Evolutionary conservation across 2,888 invertebrate genomes (phyloP), one percentile per base, ranked within the genome.

Genomic region (Subacronicta megacephala): DNA sequence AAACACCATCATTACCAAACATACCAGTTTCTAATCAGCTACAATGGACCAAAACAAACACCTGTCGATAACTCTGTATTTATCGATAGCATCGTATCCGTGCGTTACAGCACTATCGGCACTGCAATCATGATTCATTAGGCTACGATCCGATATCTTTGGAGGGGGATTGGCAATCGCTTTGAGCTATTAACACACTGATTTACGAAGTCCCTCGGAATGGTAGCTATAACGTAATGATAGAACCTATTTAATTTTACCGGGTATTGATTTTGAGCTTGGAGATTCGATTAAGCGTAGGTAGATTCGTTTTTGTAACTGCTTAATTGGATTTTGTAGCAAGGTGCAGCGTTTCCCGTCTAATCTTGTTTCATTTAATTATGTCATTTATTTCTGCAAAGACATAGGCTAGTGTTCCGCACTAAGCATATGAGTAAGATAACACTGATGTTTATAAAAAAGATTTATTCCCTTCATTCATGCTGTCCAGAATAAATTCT

Each of bases 171-270:
- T 62, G 68, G 42, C 65, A 70, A 68, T 75, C 81, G 85, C 90
- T 90, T 88, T 88, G 85, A 88, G 84, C 84, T 87, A 88, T 89
- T 90, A 88, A 84, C 84, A 78, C 79, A 75, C 74, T 85, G 86
- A 86, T 86, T 88, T 80, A 81, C 80, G 77, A 79, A 83, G 73
- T 77, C 63, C 62, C 57, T 20, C 35, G 43, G 62, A 73, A 80
- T 78, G 67, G 77, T 75, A 77, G 71, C 65, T 80, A 71, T 72
- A 65, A 65, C 64, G 61, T 72, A 49, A 62, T 62, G 45, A 62
- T 59, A 31, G 53, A 13, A 52, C 42, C 55, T 54, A 52, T 41
- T 65, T 74, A 38, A 66, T 73, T 73, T 69, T 40, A 61, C 13
- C 15, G 53, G 54, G 33, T 58, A 50, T 57, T 50, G 60, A 62